A percentile compares a stretch with the other conserved stretches of the same genome.
These are phyloP conservation scores for Lepas anatifera DNA, from an alignment of 2,888 invertebrate genomes.

Conservation along the genomic window DNA sequence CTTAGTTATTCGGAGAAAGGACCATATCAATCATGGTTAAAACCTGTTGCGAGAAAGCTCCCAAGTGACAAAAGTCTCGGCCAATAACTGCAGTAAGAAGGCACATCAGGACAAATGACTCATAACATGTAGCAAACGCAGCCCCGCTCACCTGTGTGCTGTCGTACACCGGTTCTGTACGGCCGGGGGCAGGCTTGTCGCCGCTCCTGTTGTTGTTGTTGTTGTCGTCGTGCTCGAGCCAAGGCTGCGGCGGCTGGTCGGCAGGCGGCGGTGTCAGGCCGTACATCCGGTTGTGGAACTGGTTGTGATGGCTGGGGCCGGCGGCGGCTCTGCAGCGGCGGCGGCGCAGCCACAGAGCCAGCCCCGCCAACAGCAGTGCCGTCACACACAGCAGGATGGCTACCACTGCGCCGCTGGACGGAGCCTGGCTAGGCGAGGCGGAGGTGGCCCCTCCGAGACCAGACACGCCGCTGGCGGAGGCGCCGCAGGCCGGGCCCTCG, in stretches of 20 bases:
- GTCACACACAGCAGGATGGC: background rate
- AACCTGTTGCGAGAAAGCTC: background rate
- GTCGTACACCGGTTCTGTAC: background rate
- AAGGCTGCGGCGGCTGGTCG: background rate
- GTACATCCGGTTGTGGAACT: background rate
- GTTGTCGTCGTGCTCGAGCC: background rate
- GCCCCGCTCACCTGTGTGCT: background rate
- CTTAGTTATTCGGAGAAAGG: too few species aligned
- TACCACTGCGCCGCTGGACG: background rate
- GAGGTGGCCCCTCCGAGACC: background rate
- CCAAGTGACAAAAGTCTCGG: too few species aligned
- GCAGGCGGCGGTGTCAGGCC: background rate
- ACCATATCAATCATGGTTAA: background rate
- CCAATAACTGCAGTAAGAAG: too few species aligned
- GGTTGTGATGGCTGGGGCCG: background rate
- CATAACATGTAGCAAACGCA: background rate
- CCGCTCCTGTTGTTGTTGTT: background rate
- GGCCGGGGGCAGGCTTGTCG: background rate
- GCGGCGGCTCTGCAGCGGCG: background rate
- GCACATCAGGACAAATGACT: too few species aligned
- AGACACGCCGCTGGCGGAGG: background rate
- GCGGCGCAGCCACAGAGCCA: background rate
- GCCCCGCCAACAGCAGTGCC: background rate
- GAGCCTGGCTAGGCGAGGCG: too few species aligned
- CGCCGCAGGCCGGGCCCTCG: slow-evolving; percentile 14